Percentiles rank a stretch among this genome's conserved stretches.
These are phyloP conservation scores for Heliconius ethilla DNA, from an alignment of 2,888 invertebrate species.

Conservation along the genomic window DNA sequence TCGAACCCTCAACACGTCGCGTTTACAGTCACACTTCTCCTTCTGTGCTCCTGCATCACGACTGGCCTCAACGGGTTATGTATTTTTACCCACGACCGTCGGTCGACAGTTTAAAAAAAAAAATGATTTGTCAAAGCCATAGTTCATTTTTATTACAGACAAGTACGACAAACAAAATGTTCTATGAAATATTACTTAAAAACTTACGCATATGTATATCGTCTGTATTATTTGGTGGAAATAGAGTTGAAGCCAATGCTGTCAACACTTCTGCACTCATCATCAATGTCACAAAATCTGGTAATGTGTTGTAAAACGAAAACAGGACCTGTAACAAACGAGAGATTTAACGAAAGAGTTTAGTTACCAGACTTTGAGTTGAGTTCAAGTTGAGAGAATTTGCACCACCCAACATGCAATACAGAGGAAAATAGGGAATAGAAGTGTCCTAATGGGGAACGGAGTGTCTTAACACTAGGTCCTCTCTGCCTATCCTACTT, in stretches of 20 bases:
- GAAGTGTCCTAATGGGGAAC: too few relatives aligned
- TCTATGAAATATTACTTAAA: constrained; percentile 12
- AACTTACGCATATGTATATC: constrained; percentile 75
- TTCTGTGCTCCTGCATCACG: too few relatives aligned
- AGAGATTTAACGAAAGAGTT: not conserved
- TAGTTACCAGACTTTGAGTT: too few relatives aligned
- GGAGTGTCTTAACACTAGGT: too few relatives aligned
- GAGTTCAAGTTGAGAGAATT: too few relatives aligned
- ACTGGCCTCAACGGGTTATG: too few relatives aligned
- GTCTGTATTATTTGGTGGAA: constrained; percentile 83
- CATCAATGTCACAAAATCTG: constrained; percentile 95
- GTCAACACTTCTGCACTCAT: constrained; percentile 95
- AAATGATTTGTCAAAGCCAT: not conserved
- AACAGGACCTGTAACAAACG: constrained; percentile 87
- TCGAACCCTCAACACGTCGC: too few relatives aligned
- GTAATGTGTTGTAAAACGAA: constrained; percentile 96
- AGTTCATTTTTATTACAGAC: not conserved
- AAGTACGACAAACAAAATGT: not conserved
- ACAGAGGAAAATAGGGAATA: too few relatives aligned
- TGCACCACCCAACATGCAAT: too few relatives aligned
- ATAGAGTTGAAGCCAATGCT: constrained; percentile 92
- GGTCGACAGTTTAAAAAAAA: too few relatives aligned
- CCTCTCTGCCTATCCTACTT: too few relatives aligned
- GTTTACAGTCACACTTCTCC: too few relatives aligned
- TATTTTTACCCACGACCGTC: not conserved